These are phyloP conservation scores for Drosophila histrio DNA, from an alignment of 2,888 invertebrate genomes.

Conservation along the genomic window DNA sequence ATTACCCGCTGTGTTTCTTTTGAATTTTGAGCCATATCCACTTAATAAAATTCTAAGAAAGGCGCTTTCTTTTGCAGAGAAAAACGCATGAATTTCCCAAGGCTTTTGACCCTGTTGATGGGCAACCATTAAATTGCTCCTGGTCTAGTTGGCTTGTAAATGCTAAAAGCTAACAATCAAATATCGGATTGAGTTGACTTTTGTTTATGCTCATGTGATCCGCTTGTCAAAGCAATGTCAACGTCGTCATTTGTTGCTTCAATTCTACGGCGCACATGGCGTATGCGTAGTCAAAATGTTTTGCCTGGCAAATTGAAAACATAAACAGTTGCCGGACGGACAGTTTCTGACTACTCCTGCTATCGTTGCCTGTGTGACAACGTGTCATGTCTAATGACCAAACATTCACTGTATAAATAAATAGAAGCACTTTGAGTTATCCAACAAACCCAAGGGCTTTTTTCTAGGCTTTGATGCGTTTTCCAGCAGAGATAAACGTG, in stretches of 20 bases:
- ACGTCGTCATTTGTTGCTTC: slow-evolving; percentile 14
- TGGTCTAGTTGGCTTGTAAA: slow-evolving; percentile 10
- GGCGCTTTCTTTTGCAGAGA: not conserved
- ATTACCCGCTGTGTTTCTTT: slow-evolving; percentile 2
- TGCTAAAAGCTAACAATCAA: slow-evolving; percentile 40
- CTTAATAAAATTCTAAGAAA: slow-evolving; percentile 6
- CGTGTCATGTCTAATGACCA: slow-evolving; percentile 68
- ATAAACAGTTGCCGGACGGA: slow-evolving; percentile 47
- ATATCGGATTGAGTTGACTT: slow-evolving; percentile 47
- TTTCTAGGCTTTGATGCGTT: not conserved
- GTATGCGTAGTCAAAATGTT: slow-evolving; percentile 73
- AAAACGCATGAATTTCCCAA: not conserved
- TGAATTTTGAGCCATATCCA: slow-evolving; percentile 7
- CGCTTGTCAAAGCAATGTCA: slow-evolving; percentile 60
- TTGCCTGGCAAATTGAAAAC: slow-evolving; percentile 64
- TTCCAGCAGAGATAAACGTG: not conserved
- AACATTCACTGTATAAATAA: slow-evolving; percentile 47
- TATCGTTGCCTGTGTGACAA: slow-evolving; percentile 37
- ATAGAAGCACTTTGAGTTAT: slow-evolving; percentile 34
- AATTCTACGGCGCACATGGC: slow-evolving; percentile 49
- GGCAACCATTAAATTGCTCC: not conserved
- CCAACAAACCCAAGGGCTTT: not conserved
- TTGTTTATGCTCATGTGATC: slow-evolving; percentile 56
- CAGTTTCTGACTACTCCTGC: not conserved
- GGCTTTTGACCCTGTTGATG: slow-evolving; percentile 1